A percentile compares a stretch with the other conserved stretches of the same genome.
These are phyloP conservation scores for Chymomyza costata DNA, from an alignment of 1,140 invertebrate genomes.

Conservation along the genomic window DNA sequence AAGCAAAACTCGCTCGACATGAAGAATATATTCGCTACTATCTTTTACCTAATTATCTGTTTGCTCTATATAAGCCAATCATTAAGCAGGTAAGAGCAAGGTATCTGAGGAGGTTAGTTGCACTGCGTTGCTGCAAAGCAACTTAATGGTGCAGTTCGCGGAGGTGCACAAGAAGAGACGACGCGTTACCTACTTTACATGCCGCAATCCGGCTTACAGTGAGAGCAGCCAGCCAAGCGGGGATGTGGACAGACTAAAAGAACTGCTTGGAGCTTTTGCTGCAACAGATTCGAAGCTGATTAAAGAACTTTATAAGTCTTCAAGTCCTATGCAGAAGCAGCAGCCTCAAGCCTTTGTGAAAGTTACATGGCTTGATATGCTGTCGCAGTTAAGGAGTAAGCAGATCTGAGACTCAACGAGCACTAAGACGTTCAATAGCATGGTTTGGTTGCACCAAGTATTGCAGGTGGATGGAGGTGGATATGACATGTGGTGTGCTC, in stretches of 20 bases:
- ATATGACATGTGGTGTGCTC: slow-evolving; percentile 61
- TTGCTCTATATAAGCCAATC: no score
- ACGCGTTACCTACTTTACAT: slow-evolving; percentile 66
- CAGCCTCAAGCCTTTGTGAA: slow-evolving; percentile 47
- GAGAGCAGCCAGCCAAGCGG: no score
- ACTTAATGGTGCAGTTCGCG: slow-evolving; percentile 43
- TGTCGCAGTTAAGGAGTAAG: no score
- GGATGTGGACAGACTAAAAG: no score
- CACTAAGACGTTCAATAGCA: no score
- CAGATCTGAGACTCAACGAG: no score
- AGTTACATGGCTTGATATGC: slow-evolving; percentile 56
- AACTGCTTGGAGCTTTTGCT: slow-evolving; percentile 39
- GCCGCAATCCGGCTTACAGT: slow-evolving; percentile 39
- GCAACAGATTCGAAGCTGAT: slow-evolving; percentile 58
- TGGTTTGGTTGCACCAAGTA: slow-evolving; percentile 58
- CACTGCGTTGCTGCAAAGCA: slow-evolving; percentile 36
- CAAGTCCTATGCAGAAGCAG: no score
- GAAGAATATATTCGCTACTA: no score
- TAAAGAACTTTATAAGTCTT: slow-evolving; percentile 49
- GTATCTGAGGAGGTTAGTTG: slow-evolving; percentile 28
- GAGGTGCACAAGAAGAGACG: slow-evolving; percentile 60
- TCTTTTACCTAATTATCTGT: no score
- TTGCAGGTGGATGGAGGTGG: slow-evolving; percentile 56
- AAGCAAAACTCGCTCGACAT: no score
- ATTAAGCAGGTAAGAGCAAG: no score